Conservation (phyloP, 2,797 vertebrate species). For the Fringilla coelebs region DNA sequence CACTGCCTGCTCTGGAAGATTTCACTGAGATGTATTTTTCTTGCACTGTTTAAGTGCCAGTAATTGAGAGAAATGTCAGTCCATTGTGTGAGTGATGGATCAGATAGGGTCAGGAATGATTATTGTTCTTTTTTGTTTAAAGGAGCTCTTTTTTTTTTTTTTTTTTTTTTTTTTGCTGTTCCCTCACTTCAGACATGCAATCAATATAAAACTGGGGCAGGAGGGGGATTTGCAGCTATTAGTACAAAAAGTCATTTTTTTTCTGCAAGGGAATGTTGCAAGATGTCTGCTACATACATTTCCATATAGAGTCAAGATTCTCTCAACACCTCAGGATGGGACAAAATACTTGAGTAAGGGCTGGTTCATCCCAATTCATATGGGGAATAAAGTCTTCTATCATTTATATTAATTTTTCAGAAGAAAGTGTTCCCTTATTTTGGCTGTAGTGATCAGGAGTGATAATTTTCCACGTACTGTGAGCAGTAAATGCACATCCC, state of each 20-base stretch:
- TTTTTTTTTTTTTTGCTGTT: background rate
- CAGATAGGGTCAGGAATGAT: background rate
- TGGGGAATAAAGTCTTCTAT: background rate
- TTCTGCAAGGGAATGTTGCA: slow-evolving; percentile 37
- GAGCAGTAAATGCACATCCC: background rate
- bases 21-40: background rate
- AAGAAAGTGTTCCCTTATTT: background rate
- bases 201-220: background rate
- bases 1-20: background rate
- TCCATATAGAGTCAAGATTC: slow-evolving; percentile 26
- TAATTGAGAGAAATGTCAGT: background rate
- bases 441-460: background rate
- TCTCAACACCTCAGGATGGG: background rate
- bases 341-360: background rate
- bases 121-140: background rate
- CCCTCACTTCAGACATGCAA: background rate
- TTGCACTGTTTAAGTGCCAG: background rate
- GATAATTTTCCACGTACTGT: background rate
- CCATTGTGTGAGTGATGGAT: background rate
- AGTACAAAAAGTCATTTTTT: slow-evolving; percentile 30
- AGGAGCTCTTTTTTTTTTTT: background rate
- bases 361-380: background rate
- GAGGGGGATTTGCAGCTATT: background rate
- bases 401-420: background rate
- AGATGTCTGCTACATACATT: slow-evolving; percentile 45